Percentiles rank a stretch among this genome's conserved stretches.
phyloP scores from a whole-genome alignment of 1,140 invertebrate species.

The Palaemon carinicauda region DNA sequence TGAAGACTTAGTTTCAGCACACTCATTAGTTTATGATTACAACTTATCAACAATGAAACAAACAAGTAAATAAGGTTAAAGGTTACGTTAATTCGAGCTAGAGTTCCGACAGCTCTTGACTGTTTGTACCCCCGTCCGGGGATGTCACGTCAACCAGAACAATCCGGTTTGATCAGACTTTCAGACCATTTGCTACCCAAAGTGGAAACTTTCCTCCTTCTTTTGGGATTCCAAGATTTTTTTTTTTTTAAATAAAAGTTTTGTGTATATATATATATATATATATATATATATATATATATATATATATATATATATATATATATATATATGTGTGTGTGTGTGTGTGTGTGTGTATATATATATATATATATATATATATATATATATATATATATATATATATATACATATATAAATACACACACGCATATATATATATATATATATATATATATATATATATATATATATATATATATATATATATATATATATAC shows the following conservation, averaged over 20 bases:
- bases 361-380: slow-evolving; percentile 18
- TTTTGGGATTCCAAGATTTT: too few relatives aligned
- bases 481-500: slow-evolving; percentile 8
- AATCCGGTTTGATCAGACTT: too few relatives aligned
- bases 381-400: slow-evolving; percentile 8
- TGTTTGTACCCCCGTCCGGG: too few relatives aligned
- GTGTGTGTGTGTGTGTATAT: slow-evolving; percentile 6
- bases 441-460: slow-evolving; percentile 21
- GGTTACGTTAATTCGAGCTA: too few relatives aligned
- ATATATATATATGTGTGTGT: slow-evolving; percentile 3
- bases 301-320: neutral
- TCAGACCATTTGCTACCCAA: too few relatives aligned
- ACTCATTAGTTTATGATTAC: too few relatives aligned
- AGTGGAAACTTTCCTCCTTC: too few relatives aligned
- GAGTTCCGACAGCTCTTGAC: too few relatives aligned
- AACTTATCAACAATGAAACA: too few relatives aligned
- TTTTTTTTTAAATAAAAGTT: neutral
- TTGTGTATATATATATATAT: slow-evolving; percentile 2
- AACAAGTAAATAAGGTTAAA: too few relatives aligned
- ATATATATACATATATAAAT: slow-evolving; percentile 15
- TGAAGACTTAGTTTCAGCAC: too few relatives aligned
- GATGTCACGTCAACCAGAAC: too few relatives aligned
- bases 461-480: slow-evolving; percentile 21
- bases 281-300: slow-evolving; percentile 9
- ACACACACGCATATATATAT: neutral